Evolutionary conservation across 2,888 invertebrate genomes (phyloP).

Genomic region (Taphrorychus bicolor): DNA sequence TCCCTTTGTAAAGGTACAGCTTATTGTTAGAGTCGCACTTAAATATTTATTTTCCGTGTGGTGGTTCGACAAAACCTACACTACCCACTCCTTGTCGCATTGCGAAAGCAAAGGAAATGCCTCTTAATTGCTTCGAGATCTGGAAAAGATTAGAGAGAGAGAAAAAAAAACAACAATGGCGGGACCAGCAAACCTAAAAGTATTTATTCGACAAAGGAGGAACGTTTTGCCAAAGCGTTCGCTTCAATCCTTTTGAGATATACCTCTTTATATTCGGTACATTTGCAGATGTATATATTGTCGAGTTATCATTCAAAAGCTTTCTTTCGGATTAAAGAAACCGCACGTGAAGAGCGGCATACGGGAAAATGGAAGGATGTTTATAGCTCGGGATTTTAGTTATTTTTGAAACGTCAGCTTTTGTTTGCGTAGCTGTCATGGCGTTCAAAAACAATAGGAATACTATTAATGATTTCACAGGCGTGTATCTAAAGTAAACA

Average conservation of each 20-base stretch:
- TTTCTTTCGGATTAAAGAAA: constrained; percentile 5
- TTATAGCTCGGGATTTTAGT: neutral
- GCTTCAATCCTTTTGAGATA: neutral
- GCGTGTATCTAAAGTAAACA: too few species aligned
- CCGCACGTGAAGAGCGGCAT: neutral
- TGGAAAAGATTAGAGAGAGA: neutral
- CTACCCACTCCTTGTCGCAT: neutral
- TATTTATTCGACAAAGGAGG: neutral
- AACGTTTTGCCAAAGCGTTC: constrained; percentile 2
- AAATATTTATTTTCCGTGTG: neutral
- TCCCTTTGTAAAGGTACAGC: constrained; percentile 18
- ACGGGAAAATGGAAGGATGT: neutral
- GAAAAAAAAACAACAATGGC: neutral
- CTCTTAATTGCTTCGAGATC: neutral
- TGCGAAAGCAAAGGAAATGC: neutral
- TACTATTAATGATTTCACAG: too few species aligned
- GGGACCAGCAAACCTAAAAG: neutral
- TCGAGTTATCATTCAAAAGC: constrained; percentile 7
- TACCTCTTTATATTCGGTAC: neutral
- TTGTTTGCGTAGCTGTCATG: neutral
- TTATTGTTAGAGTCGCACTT: constrained; percentile 12
- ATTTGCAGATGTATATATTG: constrained; percentile 1
- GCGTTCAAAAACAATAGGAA: too few species aligned
- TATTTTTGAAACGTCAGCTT: neutral
- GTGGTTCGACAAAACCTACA: neutral